These are phyloP conservation scores for Tenthredo distinguenda DNA, from an alignment of 2,888 invertebrate species.

Conservation along the genomic window DNA sequence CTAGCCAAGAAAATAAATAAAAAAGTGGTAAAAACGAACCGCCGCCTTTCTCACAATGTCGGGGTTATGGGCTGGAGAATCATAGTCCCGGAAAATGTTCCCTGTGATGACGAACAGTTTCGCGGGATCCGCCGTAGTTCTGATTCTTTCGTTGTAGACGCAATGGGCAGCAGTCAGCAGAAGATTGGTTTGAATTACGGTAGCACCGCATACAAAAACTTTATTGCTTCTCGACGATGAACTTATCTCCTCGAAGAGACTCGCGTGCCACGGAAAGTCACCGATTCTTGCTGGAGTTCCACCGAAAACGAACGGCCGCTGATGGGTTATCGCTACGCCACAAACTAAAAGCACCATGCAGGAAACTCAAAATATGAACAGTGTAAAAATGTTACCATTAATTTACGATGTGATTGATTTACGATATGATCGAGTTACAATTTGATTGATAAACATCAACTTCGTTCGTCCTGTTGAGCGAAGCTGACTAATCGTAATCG, in stretches of 20 bases:
- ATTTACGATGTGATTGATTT: background rate
- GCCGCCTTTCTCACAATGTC: constrained; percentile 63
- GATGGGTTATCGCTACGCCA: constrained; percentile 63
- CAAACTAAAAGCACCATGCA: constrained; percentile 69
- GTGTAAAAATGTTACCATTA: background rate
- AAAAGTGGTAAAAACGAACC: constrained; percentile 57
- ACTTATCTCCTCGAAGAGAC: constrained; percentile 60
- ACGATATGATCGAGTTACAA: too few species aligned
- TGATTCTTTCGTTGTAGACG: constrained; percentile 69
- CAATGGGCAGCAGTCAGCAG: constrained; percentile 78
- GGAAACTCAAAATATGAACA: background rate
- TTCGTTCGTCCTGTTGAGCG: constrained; percentile 18
- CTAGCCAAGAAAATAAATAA: too few species aligned
- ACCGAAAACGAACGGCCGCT: background rate
- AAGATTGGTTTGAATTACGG: constrained; percentile 72
- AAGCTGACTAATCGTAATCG: constrained; percentile 36
- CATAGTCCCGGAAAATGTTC: constrained; percentile 72
- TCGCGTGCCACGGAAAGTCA: constrained; percentile 76
- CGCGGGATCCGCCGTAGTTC: constrained; percentile 59
- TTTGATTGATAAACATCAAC: too few species aligned
- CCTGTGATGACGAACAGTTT: constrained; percentile 71
- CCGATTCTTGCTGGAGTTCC: constrained; percentile 57
- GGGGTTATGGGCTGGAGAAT: constrained; percentile 62
- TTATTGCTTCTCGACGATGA: constrained; percentile 58
- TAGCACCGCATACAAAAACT: constrained; percentile 74